These are phyloP conservation scores for Ochotona princeps DNA, from an alignment of 2,113 vertebrate species.

Conservation along the genomic window DNA sequence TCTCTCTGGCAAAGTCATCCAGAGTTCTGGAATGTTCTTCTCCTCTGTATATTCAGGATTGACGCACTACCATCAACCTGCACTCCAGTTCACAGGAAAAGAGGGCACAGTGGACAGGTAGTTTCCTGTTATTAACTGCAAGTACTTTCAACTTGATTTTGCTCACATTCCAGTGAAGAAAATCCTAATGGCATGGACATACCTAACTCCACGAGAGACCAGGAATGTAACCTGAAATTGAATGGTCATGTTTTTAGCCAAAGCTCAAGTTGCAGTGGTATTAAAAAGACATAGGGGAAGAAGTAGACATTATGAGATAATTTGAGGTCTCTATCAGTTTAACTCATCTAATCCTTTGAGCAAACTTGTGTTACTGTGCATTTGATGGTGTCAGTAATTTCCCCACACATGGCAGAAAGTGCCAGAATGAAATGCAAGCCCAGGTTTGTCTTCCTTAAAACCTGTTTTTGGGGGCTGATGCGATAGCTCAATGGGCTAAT, in stretches of 20 bases:
- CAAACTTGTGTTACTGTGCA: background rate
- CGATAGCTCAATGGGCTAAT: too few relatives aligned
- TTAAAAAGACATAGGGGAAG: background rate
- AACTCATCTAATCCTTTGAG: background rate
- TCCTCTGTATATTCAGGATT: background rate
- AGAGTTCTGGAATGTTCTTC: background rate
- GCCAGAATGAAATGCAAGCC: conserved; percentile 5
- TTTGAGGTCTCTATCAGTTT: conserved; percentile 11
- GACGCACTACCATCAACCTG: background rate
- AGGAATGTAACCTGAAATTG: background rate
- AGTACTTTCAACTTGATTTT: conserved; percentile 31
- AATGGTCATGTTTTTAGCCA: background rate
- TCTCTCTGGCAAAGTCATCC: conserved; percentile 2
- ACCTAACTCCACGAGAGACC: background rate
- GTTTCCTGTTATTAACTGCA: conserved; percentile 5
- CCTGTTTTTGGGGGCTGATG: too few relatives aligned
- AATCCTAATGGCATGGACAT: background rate
- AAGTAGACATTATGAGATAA: background rate
- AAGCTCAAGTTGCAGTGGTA: background rate
- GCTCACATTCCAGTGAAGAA: background rate
- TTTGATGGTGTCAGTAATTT: background rate
- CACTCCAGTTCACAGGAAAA: background rate
- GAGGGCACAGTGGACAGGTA: background rate
- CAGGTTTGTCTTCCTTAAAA: background rate
- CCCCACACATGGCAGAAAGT: background rate